Evolutionary conservation across 2,113 vertebrate species (phyloP).

Genomic region (Eulemur macaco): DNA sequence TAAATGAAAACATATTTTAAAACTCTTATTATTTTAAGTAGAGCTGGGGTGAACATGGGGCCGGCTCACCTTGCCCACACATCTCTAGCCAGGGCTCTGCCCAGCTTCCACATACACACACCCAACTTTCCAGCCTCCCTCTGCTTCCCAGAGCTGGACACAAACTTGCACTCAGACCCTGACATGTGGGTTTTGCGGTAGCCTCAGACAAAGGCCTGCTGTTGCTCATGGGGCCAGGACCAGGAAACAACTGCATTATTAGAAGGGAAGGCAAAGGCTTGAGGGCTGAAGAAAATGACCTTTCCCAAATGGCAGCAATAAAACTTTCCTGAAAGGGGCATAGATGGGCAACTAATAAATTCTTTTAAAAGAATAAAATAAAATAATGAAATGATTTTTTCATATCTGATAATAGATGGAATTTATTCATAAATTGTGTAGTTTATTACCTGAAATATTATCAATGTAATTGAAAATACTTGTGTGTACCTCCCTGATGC

Average conservation of each 20-base stretch:
- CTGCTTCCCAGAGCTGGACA: neutral
- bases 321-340: conserved; percentile 62
- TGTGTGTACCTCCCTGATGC: neutral
- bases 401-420: neutral
- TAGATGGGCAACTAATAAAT: neutral
- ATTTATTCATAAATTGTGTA: neutral
- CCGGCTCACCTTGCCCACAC: conserved; percentile 19
- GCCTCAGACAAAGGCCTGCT: neutral
- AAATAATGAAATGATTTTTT: neutral
- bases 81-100: conserved; percentile 25
- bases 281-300: conserved; percentile 23
- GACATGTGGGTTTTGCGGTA: neutral
- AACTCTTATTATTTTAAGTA: neutral
- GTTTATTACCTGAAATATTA: neutral
- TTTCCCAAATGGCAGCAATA: conserved; percentile 66
- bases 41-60: neutral
- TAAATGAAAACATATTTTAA: neutral
- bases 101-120: neutral
- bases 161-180: neutral
- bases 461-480: neutral
- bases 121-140: neutral
- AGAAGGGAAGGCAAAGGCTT: conserved; percentile 1
- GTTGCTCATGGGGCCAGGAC: neutral
- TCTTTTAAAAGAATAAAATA: too few relatives aligned
- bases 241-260: neutral